A percentile compares a stretch with the other conserved stretches of the same genome.
phyloP scores from a whole-genome alignment of 1,140 invertebrate species.

The Plectrocnemia conspersa region DNA sequence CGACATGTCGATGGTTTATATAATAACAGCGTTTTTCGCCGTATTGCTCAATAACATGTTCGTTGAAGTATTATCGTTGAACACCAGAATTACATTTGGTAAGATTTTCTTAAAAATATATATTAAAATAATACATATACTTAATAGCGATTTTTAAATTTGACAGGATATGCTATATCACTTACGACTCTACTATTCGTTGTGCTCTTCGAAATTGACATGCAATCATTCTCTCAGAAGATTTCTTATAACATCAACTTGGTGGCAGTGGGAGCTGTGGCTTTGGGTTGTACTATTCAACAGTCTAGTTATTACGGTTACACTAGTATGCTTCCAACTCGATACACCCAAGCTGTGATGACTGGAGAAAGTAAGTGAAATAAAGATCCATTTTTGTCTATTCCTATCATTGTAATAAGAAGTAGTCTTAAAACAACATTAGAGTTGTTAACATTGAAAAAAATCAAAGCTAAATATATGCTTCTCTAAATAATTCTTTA shows the following conservation, averaged over 20 bases:
- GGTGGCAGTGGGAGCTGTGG: conserved; percentile 75
- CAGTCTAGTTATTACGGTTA: conserved; percentile 93
- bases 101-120: conserved; percentile 37
- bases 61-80: conserved; percentile 75
- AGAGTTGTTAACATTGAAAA: not conserved
- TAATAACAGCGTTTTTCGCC: conserved; percentile 78
- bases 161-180: conserved; percentile 76
- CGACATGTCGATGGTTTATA: conserved; percentile 88
- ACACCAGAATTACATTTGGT: conserved; percentile 82
- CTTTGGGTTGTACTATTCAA: conserved; percentile 87
- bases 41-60: conserved; percentile 82
- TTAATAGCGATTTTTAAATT: conserved; percentile 3
- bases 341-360: conserved; percentile 91
- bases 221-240: conserved; percentile 65
- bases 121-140: not conserved
- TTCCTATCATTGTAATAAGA: no score
- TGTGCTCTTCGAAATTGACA: conserved; percentile 78
- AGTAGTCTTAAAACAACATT: no score
- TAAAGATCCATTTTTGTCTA: not conserved
- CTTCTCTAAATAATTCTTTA: not conserved
- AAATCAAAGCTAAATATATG: not conserved
- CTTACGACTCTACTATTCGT: conserved; percentile 77
- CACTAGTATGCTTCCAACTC: conserved; percentile 82
- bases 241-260: conserved; percentile 77
- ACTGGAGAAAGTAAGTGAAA: conserved; percentile 78